Base-by-base conservation (phyloP, 2,888 invertebrate species). In the Drosophila setosimentum region DNA sequence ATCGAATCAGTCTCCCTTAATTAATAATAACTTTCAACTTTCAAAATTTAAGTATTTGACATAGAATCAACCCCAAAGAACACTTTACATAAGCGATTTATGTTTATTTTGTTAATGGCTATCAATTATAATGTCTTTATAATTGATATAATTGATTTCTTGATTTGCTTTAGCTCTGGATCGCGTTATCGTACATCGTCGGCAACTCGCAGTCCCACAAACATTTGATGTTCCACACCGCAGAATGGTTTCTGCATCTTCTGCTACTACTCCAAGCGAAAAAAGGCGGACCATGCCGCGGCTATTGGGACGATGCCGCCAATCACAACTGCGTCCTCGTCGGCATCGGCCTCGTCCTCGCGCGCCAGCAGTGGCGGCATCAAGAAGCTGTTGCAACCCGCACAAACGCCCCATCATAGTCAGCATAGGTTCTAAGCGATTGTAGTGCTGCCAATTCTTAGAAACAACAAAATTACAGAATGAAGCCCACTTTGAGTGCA, bases 161-260 rank as follows among this genome's bases (percentile, higher is more conserved):
- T 35, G 8, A 33, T 59, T n/a, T 53, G 10, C 21, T 21, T 2
- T 57, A 93, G 93, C 67, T 91, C 92, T 33, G 92, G 91, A 62
- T 86, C 93, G 6, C 92, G 91, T 33, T 92, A 92, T 66, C 93
- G 93, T 59, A 92, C 91, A 58, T 90, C 93, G 32, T 92, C 93
- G 27, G 87, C 92, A 21, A 87, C 93, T 6, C 92, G 92, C 66
- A 93, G 93, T 69, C 93, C 93, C n/a, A 93, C 92, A 79, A 93
- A 93, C 61, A 93, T 93, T 93, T 93, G 93, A 93, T 92, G 92
- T 91, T 87, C 92, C 85, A 92, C 92, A 77, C 92, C 92, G 73
- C 92, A 92, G 87, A 92, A 92, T 80, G 92, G 92, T 59, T 92
- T 92, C 87, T 92, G 92, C 81, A 92, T 92, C 73, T 92, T 92